Base-by-base conservation (phyloP, 2,113 vertebrate genomes). In the Tachysurus fulvidraco region DNA sequence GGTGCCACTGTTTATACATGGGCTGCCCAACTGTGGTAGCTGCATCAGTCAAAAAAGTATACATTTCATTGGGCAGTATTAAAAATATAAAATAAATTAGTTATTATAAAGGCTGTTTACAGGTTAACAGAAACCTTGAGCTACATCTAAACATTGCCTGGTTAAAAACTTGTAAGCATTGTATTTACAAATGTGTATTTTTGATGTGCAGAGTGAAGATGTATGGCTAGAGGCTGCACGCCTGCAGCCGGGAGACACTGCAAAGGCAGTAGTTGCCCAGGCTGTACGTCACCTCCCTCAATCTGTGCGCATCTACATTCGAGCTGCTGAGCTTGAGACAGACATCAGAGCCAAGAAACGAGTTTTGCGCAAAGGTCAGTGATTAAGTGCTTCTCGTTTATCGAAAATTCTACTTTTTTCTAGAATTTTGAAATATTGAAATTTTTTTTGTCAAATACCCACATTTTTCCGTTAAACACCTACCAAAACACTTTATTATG, bases 201-300 rank as follows among this genome's bases (percentile, higher is more conserved):
- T 81, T 60, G 12, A 57, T 90, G 12, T 14, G 0, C 92, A 99
- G 98, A 99, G 98, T 91, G 98, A 99, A 93, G 98, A 99, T 60
- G 98, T 99, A 30, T 99, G 98, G 98, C 89, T 99, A 25, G 98
- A 99, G 92, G 98, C 98, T 60, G 98, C 98, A 71, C 94, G 98
- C 21, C 92, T 99, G 16, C 98, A 99, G 91, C 98, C 98, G 1
- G 98, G 98, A 12, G 98, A 99, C 89, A 99, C 98, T 0, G 97
- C 98, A 65, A 99, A 99, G 92, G 98, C 97, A 0, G 98, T 99
- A 19, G 98, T 99, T 77, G 98, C 98, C 62, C 98, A 99, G 86
- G 98, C 98, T 2, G 98, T 99, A 21, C 96, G 98, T 14, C 98
- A 99, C 92, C 95, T 99, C 55, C 98, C 98, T 0, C 96, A 97